These are phyloP conservation scores for Ictalurus furcatus DNA, from an alignment of 2,113 vertebrate species.

Conservation along the genomic window DNA sequence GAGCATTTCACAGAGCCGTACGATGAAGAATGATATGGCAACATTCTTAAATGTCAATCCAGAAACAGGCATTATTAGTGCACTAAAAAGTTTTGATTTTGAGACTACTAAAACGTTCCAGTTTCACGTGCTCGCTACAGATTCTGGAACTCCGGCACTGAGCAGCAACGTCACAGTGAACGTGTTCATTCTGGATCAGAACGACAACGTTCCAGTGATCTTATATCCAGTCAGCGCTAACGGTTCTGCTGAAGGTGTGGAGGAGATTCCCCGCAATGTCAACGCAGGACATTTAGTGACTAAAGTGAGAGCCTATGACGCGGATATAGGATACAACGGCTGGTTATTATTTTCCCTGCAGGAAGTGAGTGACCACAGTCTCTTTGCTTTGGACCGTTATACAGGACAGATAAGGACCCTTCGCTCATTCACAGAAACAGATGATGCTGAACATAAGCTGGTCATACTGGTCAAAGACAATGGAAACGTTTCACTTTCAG, in stretches of 20 bases:
- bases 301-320: constrained; percentile 60
- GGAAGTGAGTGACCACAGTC: constrained; percentile 58
- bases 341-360: constrained; percentile 60
- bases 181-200: constrained; percentile 63
- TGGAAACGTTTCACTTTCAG: constrained; percentile 11
- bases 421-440: constrained; percentile 53
- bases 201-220: constrained; percentile 62
- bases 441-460: constrained; percentile 49
- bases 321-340: constrained; percentile 64
- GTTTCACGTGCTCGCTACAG: constrained; percentile 53
- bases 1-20: neutral
- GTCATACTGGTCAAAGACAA: constrained; percentile 19
- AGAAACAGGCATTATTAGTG: constrained; percentile 53
- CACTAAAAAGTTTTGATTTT: constrained; percentile 60
- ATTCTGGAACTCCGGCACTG: constrained; percentile 56
- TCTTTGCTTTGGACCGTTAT: constrained; percentile 58
- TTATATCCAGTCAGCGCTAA: constrained; percentile 53
- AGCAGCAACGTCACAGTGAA: constrained; percentile 60
- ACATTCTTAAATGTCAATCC: constrained; percentile 59
- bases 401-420: constrained; percentile 62
- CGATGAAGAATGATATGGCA: constrained; percentile 38
- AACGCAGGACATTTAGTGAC: constrained; percentile 59
- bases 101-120: constrained; percentile 51
- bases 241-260: constrained; percentile 54
- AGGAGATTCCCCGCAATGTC: constrained; percentile 55